Evolutionary conservation across 2,888 invertebrate genomes (phyloP), one percentile per base, ranked within the genome.

Genomic region (Coleophora deauratella): DNA sequence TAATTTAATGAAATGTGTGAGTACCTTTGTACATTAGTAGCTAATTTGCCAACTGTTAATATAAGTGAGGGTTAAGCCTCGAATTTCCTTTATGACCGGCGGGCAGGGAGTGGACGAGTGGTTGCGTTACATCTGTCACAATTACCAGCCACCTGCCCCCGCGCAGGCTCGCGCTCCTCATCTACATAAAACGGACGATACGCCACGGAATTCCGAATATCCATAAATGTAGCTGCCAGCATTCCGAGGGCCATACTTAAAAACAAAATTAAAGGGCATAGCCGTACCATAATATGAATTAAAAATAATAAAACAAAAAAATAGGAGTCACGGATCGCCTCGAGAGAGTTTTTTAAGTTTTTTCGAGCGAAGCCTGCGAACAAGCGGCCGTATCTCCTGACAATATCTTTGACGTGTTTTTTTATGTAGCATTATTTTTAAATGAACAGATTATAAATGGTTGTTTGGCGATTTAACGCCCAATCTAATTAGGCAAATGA

Each of bases 191-290:
- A 75, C 57, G 65, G 67, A 71, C 67, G 70, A 71, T 76, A 72
- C 77, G 51, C 74, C 72, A 73, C 72, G 80, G 84, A 81, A 82
- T 84, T 80, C 75, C 56, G 74, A 82, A 80, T 78, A 81, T 78
- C 81, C 79, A 81, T 81, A 82, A 84, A 81, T 72, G 76, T 82
- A 73, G 81, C 82, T 80, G 79, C 63, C 81, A 82, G 82, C 79
- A 82, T 79, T 77, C 78, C 80, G 72, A 72, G 74, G 73, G 66
- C 81, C 82, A 81, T 82, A 84, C 82, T 85, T 84, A 84, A 85
- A 85, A 82, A 82, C 84, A 80, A 85, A 85, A 85, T 84, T 85
- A 84, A 85, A 85, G 85, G 80, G 85, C 81, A 82, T 81, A 81
- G 81, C 82, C 76, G 69, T 77, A 80, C 82, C 80, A 84, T 85